These are phyloP conservation scores for Drosophila pseudotakahashii DNA, from an alignment of 2,888 invertebrate genomes.

Conservation along the genomic window DNA sequence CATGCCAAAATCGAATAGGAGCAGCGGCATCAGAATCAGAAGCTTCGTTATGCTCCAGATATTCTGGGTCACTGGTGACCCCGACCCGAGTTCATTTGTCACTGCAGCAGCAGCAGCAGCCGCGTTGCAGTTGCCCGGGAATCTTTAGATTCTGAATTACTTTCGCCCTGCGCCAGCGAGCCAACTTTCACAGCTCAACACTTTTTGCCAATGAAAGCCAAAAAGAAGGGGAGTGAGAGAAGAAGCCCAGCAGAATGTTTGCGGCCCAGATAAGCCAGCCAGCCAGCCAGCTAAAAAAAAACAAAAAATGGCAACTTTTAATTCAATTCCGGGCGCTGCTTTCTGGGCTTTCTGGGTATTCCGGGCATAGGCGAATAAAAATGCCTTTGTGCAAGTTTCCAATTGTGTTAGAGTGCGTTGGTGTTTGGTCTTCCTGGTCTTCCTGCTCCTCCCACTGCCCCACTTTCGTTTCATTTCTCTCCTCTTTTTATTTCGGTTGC, in stretches of 20 bases:
- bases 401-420: conserved; percentile 61
- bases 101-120: conserved; percentile 20
- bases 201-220: conserved; percentile 29
- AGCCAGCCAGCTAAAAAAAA: neutral
- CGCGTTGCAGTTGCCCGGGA: conserved; percentile 4
- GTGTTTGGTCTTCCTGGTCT: conserved; percentile 13
- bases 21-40: neutral
- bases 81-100: conserved; percentile 45
- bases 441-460: conserved; percentile 19
- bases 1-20: conserved; percentile 49
- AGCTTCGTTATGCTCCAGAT: conserved; percentile 35
- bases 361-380: conserved; percentile 51
- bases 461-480: conserved; percentile 53
- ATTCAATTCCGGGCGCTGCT: conserved; percentile 65
- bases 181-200: conserved; percentile 37
- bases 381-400: conserved; percentile 63
- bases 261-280: conserved; percentile 60
- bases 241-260: conserved; percentile 45
- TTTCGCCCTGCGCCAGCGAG: conserved; percentile 10
- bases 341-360: conserved; percentile 38
- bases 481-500: conserved; percentile 47
- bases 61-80: conserved; percentile 11
- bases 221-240: neutral
- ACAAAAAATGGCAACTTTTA: conserved; percentile 59
- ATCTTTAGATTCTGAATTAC: conserved; percentile 16